Evolutionary conservation across 1,140 invertebrate genomes (phyloP).

Genomic region (Calliopsis andreniformis): DNA sequence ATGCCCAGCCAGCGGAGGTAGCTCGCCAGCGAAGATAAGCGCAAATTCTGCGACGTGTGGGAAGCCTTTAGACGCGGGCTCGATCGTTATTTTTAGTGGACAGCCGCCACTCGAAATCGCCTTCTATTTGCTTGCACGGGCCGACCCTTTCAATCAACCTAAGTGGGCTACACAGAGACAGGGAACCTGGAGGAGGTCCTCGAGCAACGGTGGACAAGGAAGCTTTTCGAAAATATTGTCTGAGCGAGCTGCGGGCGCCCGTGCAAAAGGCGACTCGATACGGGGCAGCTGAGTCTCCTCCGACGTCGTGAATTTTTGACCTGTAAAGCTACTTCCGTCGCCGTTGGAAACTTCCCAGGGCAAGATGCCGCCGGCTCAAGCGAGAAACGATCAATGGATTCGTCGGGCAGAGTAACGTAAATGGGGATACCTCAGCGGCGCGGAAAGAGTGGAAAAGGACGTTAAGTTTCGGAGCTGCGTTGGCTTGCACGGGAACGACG

Average conservation of each 20-base stretch:
- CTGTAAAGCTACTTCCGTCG: constrained; percentile 10
- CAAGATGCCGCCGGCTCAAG: neutral
- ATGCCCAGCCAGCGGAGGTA: constrained; percentile 57
- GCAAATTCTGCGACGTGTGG: constrained; percentile 20
- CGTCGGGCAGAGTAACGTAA: constrained; percentile 28
- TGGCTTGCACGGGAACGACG: too few species aligned
- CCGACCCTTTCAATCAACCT: constrained; percentile 29
- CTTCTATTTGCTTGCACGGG: constrained; percentile 13
- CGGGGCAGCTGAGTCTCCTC: too few species aligned
- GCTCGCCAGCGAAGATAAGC: constrained; percentile 44
- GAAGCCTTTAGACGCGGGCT: neutral
- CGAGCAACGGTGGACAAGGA: neutral
- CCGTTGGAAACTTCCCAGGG: neutral
- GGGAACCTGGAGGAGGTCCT: constrained; percentile 19
- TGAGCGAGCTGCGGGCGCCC: neutral
- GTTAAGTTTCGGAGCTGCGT: neutral
- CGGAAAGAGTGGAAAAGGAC: constrained; percentile 7
- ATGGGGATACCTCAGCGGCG: neutral
- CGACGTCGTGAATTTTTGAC: constrained; percentile 29
- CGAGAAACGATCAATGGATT: constrained; percentile 33
- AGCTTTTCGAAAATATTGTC: constrained; percentile 48
- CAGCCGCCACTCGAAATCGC: constrained; percentile 42
- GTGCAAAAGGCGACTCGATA: constrained; percentile 5
- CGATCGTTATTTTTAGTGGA: constrained; percentile 52
- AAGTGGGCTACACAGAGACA: constrained; percentile 33